Conservation (phyloP, 2,113 vertebrate species). For the Melanotaenia duboulayi region DNA sequence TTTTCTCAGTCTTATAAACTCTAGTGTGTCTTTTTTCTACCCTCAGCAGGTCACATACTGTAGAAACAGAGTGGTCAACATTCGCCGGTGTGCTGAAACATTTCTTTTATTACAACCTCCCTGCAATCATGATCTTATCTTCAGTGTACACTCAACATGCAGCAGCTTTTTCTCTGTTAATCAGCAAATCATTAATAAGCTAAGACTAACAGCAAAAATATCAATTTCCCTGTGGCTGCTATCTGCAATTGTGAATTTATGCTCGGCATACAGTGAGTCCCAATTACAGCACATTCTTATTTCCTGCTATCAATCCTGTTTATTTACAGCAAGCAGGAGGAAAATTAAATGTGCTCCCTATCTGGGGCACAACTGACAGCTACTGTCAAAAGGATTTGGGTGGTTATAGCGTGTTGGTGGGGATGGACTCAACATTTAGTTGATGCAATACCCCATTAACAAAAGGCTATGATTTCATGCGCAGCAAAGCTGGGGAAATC, state of each 20-base stretch:
- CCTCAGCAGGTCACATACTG: constrained; percentile 23
- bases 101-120: constrained; percentile 66
- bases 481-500: constrained; percentile 29
- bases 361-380: constrained; percentile 35
- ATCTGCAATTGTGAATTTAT: constrained; percentile 26
- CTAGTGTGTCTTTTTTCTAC: constrained; percentile 30
- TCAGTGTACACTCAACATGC: constrained; percentile 37
- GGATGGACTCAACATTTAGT: constrained; percentile 49
- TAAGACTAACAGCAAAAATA: constrained; percentile 66
- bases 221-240: constrained; percentile 50
- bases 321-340: constrained; percentile 31
- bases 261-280: constrained; percentile 25
- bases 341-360: constrained; percentile 12
- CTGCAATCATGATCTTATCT: constrained; percentile 60
- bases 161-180: constrained; percentile 44
- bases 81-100: constrained; percentile 54
- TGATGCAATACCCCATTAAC: constrained; percentile 51
- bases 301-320: constrained; percentile 54
- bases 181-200: constrained; percentile 69
- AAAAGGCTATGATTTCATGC: constrained; percentile 53
- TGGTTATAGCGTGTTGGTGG: constrained; percentile 16
- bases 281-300: constrained; percentile 49
- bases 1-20: constrained; percentile 15
- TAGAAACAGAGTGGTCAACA: constrained; percentile 34
- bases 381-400: constrained; percentile 22